phyloP scores from a whole-genome alignment of 2,113 vertebrate species.

The Agapornis roseicollis region DNA sequence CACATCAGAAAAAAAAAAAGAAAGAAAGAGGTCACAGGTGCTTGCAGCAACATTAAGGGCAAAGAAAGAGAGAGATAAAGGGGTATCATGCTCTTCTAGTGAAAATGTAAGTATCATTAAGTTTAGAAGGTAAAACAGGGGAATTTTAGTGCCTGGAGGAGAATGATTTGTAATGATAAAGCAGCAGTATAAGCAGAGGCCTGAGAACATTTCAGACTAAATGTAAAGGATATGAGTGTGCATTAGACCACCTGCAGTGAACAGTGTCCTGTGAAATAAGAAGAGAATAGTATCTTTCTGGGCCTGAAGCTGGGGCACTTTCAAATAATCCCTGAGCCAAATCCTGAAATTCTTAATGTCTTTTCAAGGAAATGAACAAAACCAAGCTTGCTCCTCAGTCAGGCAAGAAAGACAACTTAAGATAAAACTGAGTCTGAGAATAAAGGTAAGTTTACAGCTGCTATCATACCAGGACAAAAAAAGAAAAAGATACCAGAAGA shows the following conservation, averaged over 20 bases:
- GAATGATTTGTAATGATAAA: constrained; percentile 13
- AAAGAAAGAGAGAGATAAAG: not conserved
- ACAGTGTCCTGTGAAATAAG: constrained; percentile 23
- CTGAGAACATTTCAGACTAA: not conserved
- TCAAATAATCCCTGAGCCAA: not conserved
- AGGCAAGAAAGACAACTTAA: not conserved
- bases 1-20: not conserved
- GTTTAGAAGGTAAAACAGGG: not conserved
- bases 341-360: constrained; percentile 16
- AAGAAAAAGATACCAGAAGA: accelerated
- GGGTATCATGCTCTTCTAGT: not conserved
- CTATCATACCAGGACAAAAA: not conserved
- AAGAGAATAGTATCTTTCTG: not conserved
- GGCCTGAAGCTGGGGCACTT: not conserved
- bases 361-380: constrained; percentile 9
- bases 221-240: not conserved
- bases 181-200: not conserved
- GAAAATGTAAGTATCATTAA: constrained; percentile 43
- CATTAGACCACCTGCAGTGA: constrained; percentile 32
- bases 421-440: not conserved
- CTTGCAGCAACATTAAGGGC: not conserved
- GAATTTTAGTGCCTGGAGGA: not conserved
- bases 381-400: not conserved
- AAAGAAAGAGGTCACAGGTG: not conserved
- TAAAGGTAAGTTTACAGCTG: not conserved